These are phyloP conservation scores for Phrynocephalus vlangalii DNA, from an alignment of 2,797 vertebrate species.

Conservation along the genomic window DNA sequence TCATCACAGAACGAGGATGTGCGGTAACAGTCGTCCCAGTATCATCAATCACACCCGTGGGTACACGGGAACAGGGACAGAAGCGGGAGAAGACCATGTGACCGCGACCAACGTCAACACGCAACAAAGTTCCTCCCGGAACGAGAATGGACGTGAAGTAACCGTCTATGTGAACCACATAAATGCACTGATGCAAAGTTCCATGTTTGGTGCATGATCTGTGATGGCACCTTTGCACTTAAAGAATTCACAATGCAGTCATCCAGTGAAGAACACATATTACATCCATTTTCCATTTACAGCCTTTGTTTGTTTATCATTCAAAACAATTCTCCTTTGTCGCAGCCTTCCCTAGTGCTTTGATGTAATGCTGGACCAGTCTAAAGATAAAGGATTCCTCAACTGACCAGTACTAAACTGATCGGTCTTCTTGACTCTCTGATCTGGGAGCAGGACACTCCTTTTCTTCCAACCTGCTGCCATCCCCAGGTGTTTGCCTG, in stretches of 20 bases:
- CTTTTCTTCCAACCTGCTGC: neutral
- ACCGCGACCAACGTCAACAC: too few relatives aligned
- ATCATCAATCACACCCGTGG: too few relatives aligned
- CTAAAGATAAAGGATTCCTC: neutral
- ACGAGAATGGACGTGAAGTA: neutral
- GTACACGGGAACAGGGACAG: too few relatives aligned
- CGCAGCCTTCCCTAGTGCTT: neutral
- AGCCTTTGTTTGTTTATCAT: neutral
- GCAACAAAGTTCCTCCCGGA: too few relatives aligned
- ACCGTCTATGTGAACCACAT: neutral
- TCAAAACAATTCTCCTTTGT: neutral
- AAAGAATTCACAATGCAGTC: neutral
- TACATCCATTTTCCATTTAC: too few relatives aligned
- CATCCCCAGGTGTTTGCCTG: neutral
- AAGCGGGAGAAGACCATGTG: too few relatives aligned
- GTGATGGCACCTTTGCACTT: neutral
- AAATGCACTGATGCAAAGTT: neutral
- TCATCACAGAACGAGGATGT: too few relatives aligned
- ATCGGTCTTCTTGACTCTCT: neutral
- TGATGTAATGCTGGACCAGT: neutral
- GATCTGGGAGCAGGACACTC: neutral
- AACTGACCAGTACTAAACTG: neutral
- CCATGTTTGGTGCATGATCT: neutral
- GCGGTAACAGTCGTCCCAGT: too few relatives aligned
- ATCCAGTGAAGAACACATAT: neutral